Evolutionary conservation across 2,888 invertebrate species (phyloP), one percentile per base, ranked within the genome.

Genomic region (Lottia scabra): DNA sequence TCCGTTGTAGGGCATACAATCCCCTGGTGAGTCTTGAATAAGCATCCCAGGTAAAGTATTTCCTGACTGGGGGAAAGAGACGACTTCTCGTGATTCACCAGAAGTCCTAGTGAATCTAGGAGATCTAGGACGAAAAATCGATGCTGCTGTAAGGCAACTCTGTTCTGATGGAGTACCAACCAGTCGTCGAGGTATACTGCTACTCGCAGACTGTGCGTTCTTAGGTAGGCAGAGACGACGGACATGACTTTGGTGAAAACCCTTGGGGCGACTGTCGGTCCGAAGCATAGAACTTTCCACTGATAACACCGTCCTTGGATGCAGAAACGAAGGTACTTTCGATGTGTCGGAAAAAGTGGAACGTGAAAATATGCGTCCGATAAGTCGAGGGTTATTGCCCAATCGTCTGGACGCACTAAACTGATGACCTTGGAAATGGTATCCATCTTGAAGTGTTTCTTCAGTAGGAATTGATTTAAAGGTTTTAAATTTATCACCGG

Each of bases 361-460:
- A 77, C 62, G 30, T 75, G 74, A 19, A 72, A 67, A 74, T 77
- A 74, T 76, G 6, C 45, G 68, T 64, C 8, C 70, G n/a, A 38
- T n/a, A n/a, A n/a, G n/a, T n/a, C n/a, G n/a, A n/a, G n/a, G n/a
- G n/a, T n/a, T n/a, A n/a, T n/a, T n/a, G 76, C 73, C 74, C 75
- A 78, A 67, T 76, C 73, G 56, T 68, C 70, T 73, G 62, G 65
- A 65, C 48, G 67, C 15, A 72, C 75, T 48, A 75, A 38, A 65
- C 72, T 75, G 48, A 78, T 10, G 30, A 75, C 78, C 23, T 77
- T 73, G 2, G 66, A 16, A 15, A 77, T 26, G 5, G 72, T 74
- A 62, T 74, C 74, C 74, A 76, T 74, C 48, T 75, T 78, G 78
- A 78, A 78, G 64, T 76, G 74, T 56, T 74, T 71, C 48, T 73